Conservation (phyloP, 2,797 vertebrate species). For the Tapirus indicus region DNA sequence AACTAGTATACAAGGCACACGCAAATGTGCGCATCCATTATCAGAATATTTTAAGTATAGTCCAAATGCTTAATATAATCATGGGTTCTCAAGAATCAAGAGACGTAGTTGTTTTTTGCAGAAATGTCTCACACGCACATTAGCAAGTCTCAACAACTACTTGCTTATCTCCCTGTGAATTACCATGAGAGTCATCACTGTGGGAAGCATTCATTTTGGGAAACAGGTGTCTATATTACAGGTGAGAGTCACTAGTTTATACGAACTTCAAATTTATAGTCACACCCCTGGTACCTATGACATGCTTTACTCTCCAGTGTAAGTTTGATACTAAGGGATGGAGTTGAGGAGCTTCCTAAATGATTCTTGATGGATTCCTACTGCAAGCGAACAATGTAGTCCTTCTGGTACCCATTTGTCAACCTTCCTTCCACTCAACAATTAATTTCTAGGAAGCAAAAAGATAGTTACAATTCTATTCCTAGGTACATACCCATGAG, state of each 20-base stretch:
- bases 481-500: neutral
- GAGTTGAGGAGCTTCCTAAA: neutral
- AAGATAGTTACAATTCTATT: neutral
- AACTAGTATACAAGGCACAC: neutral
- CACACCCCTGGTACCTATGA: neutral
- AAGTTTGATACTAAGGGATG: neutral
- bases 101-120: constrained; percentile 52
- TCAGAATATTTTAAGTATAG: constrained; percentile 71
- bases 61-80: constrained; percentile 77
- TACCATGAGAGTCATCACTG: constrained; percentile 62
- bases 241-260: constrained; percentile 53
- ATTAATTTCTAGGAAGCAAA: neutral
- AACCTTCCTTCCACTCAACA: neutral
- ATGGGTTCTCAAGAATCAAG: constrained; percentile 73
- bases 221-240: constrained; percentile 39
- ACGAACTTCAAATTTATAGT: constrained; percentile 64
- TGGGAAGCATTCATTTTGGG: constrained; percentile 76
- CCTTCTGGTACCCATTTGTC: neutral
- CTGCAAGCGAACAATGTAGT: neutral
- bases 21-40: constrained; percentile 51
- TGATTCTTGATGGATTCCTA: neutral
- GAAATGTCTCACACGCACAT: constrained; percentile 67
- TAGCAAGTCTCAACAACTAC: constrained; percentile 79
- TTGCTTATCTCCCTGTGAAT: constrained; percentile 61
- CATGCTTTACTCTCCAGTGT: neutral